Conservation (phyloP, 2,797 vertebrate genomes). For the Eidolon dupreanum region DNA sequence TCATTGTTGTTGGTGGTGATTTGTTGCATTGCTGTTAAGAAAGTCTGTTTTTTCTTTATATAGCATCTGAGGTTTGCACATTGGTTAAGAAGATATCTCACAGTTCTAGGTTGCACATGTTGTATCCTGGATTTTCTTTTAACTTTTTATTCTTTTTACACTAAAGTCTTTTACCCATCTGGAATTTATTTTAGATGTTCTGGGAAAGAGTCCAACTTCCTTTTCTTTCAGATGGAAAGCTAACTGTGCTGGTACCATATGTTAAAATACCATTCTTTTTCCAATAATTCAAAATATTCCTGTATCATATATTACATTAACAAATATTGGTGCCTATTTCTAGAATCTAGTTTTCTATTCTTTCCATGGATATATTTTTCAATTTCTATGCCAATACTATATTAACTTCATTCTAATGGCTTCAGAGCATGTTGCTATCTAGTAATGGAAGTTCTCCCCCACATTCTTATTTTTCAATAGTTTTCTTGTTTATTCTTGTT, state of each 20-base stretch:
- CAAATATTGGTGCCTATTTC: background rate
- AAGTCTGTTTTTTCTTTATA: background rate
- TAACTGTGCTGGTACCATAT: background rate
- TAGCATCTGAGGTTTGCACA: background rate
- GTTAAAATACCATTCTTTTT: background rate
- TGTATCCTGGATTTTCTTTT: background rate
- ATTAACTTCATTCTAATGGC: background rate
- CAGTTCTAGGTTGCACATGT: background rate
- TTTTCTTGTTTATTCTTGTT: background rate
- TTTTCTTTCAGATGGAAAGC: background rate
- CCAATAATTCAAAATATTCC: background rate
- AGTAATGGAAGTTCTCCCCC: background rate
- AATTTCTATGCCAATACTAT: background rate
- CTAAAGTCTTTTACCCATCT: background rate
- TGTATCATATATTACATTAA: background rate
- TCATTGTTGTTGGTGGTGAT: background rate
- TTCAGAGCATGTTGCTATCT: background rate
- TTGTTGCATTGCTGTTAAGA: background rate
- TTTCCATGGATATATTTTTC: background rate
- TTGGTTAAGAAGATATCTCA: background rate
- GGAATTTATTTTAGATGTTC: conserved; percentile 7
- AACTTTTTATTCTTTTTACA: background rate
- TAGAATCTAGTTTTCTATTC: background rate
- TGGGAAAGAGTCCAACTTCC: background rate
- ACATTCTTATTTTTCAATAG: background rate